These are phyloP conservation scores for Polyodon spathula DNA, from an alignment of 2,113 vertebrate species.

Conservation along the genomic window DNA sequence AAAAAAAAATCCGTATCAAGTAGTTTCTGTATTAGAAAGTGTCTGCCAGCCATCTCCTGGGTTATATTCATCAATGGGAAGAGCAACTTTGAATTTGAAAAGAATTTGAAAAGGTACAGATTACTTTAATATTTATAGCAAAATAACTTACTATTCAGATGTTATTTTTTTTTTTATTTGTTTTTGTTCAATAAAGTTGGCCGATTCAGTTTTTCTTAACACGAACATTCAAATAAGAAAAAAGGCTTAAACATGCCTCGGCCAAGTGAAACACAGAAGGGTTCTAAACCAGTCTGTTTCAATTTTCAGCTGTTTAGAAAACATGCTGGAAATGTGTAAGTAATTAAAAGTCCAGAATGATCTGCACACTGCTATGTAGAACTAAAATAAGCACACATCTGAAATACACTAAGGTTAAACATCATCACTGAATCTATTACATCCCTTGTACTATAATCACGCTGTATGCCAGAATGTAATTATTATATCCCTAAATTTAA, in stretches of 20 bases:
- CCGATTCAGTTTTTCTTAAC: constrained; percentile 47
- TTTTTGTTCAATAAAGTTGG: constrained; percentile 56
- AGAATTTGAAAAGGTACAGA: constrained; percentile 98
- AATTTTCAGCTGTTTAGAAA: too few species aligned
- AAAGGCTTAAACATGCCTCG: constrained; percentile 13
- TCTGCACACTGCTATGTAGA: too few species aligned
- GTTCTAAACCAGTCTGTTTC: not conserved
- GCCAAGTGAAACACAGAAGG: not conserved
- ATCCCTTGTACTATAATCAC: constrained; percentile 14
- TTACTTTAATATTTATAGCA: constrained; percentile 94
- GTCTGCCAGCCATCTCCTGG: constrained; percentile 85
- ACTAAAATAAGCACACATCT: too few species aligned
- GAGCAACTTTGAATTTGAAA: constrained; percentile 89
- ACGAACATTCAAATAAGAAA: constrained; percentile 22
- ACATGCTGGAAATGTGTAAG: too few species aligned
- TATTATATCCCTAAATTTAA: constrained; percentile 19
- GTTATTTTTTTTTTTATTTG: constrained; percentile 53
- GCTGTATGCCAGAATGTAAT: too few species aligned
- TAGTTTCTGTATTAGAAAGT: constrained; percentile 89
- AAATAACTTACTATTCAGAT: constrained; percentile 96
- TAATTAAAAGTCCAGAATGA: too few species aligned
- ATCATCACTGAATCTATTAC: constrained; percentile 9
- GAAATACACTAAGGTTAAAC: constrained; percentile 7
- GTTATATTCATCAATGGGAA: constrained; percentile 80
- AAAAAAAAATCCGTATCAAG: constrained; percentile 80